Conservation (phyloP, 35 echinoderm and acorn worm species). For the Hemicentrotus pulcherrimus region DNA sequence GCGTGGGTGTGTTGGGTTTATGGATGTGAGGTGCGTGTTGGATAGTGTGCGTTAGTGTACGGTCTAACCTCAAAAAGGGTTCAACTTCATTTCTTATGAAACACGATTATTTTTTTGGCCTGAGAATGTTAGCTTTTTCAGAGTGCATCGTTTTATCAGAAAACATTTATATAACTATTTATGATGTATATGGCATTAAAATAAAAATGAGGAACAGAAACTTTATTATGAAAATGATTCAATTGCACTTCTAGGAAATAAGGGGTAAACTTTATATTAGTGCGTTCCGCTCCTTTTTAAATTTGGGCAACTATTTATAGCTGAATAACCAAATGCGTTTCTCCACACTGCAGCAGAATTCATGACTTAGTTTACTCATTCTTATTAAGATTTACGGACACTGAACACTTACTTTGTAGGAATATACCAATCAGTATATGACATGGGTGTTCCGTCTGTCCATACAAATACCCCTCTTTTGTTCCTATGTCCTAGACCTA, state of each 20-base stretch:
- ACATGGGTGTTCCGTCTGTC: constrained; percentile 48
- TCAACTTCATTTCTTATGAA: not conserved
- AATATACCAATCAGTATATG: constrained; percentile 44
- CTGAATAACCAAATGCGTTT: not conserved
- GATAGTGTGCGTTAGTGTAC: not conserved
- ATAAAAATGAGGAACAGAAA: not conserved
- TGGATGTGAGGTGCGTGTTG: not conserved
- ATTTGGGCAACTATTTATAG: not conserved
- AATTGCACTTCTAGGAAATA: too few relatives aligned
- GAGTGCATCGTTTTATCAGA: not conserved
- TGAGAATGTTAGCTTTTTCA: too few relatives aligned
- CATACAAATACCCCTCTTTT: constrained; percentile 18
- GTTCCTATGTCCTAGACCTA: constrained; percentile 24
- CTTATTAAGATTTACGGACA: not conserved
- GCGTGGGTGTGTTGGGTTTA: too few relatives aligned
- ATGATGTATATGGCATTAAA: not conserved
- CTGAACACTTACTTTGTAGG: not conserved
- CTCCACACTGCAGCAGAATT: not conserved
- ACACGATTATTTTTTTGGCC: not conserved
- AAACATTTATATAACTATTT: not conserved
- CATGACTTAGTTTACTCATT: not conserved
- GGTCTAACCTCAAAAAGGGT: not conserved
- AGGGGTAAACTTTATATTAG: not conserved
- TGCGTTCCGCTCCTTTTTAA: not conserved
- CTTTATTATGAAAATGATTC: too few relatives aligned